Evolutionary conservation across 2,797 vertebrate species (phyloP), one percentile per base, ranked within the genome.

Genomic region (Helicolenus hilgendorfi): DNA sequence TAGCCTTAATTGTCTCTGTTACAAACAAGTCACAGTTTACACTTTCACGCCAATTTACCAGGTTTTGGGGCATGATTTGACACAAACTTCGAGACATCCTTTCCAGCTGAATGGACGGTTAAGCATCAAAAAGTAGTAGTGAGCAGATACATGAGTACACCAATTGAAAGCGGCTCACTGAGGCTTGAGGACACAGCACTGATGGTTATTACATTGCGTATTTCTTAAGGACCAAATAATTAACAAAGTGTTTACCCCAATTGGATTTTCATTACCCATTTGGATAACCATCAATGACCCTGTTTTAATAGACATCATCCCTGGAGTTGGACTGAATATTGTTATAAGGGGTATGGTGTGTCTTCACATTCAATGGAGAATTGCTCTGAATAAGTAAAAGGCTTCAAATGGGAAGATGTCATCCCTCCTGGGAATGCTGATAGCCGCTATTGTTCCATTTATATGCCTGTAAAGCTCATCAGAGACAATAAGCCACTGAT

Each of bases 251-350:
- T 79, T 72, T 90, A 71, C 35, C 49, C 59, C 79, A 65, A 76
- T 91, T 80, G 78, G 33, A 81, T 69, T 77, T 82, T 77, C 74
- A 88, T 85, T 88, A 84, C 4, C 68, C 76, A 75, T 86, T 67
- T 72, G 31, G 77, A 83, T 81, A 76, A 81, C 75, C 75, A 67
- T 82, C 79, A 74, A 1, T 74, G 72, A 59, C 22, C 72, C 9
- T 49, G 9, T 79, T 84, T 73, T 83, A 89, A 86, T 64, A 27
- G 56, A 71, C 31, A 24, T 38, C 59, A 72, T 72, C 58, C 63
- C 59, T 27, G n/a, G 15, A 67, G 82, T 63, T 72, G 26, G 27
- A 62, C 24, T 75, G 35, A 29, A 45, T 27, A 18, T 26, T 36
- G 77, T 70, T 60, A 26, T 22, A 62, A 49, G 14, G 22, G 18